Percentiles rank a stretch among this genome's conserved stretches.
These are phyloP conservation scores for Steinernema scapterisci DNA, from an alignment of 2,888 invertebrate genomes.

Conservation along the genomic window DNA sequence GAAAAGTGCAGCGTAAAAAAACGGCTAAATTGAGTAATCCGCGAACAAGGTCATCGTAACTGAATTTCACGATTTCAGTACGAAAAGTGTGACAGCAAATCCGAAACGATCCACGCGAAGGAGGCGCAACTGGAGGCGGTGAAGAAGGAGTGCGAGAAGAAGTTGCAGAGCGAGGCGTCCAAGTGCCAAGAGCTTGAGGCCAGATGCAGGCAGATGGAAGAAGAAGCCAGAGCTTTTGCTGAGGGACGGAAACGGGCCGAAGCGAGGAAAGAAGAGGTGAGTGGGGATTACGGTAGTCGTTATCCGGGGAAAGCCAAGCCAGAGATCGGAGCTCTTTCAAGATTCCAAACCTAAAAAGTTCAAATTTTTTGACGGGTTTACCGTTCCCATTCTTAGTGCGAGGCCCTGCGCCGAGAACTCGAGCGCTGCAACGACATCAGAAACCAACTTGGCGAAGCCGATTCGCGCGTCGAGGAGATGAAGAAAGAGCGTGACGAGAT, in stretches of 20 bases:
- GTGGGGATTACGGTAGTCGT: no score
- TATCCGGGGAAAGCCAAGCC: no score
- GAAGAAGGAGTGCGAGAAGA: background rate
- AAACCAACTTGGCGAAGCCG: constrained; percentile 7
- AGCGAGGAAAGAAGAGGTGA: background rate
- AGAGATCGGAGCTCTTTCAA: no score
- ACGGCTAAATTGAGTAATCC: background rate
- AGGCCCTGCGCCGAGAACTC: constrained; percentile 20
- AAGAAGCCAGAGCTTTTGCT: background rate
- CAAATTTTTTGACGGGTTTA: no score
- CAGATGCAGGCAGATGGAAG: background rate
- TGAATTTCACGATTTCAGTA: constrained; percentile 6
- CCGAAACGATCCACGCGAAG: constrained; percentile 6
- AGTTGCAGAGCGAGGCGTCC: background rate
- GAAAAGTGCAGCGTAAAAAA: constrained; percentile 3
- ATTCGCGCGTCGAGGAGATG: constrained; percentile 20
- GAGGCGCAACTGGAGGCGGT: constrained; percentile 7
- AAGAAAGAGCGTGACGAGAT: constrained; percentile 20
- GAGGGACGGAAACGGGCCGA: background rate
- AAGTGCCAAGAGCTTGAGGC: background rate
- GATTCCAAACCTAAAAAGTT: no score
- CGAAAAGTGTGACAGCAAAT: constrained; percentile 21
- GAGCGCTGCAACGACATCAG: constrained; percentile 28
- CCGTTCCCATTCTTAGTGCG: constrained; percentile 6
- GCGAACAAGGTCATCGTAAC: constrained; percentile 11